A percentile compares a stretch with the other conserved stretches of the same genome.
Conservation (phyloP, 2,113 vertebrate genomes). For the Pedetes capensis region DNA sequence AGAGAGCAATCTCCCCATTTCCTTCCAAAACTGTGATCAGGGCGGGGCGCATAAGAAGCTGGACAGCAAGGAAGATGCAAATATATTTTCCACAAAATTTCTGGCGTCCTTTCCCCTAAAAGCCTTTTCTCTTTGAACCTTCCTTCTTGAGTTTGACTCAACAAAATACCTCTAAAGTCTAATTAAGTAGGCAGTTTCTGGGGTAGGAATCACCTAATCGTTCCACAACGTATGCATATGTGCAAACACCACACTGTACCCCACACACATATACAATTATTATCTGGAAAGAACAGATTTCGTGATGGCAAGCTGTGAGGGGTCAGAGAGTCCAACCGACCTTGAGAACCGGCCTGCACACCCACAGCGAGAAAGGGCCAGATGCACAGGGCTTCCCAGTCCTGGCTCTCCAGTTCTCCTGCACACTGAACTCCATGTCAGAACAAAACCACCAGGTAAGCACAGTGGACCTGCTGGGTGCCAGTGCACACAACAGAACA, state of each 20-base stretch:
- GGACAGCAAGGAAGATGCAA: background rate
- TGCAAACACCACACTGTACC: background rate
- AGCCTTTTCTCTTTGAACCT: background rate
- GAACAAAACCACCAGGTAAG: background rate
- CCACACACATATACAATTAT: background rate
- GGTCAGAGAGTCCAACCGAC: background rate
- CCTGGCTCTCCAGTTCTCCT: background rate
- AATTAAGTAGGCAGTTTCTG: background rate
- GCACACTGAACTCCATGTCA: background rate
- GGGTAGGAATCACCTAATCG: background rate
- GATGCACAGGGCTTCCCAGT: rapidly evolving
- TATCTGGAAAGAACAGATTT: background rate
- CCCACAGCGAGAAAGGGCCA: rapidly evolving
- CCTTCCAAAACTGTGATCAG: background rate
- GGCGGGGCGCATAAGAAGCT: rapidly evolving
- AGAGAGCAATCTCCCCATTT: background rate
- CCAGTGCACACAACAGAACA: no score
- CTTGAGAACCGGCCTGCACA: no score
- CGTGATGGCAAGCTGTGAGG: background rate
- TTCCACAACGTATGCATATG: no score
- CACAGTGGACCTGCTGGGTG: no score
- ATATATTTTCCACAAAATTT: no score
- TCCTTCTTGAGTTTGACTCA: background rate
- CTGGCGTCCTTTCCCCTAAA: background rate
- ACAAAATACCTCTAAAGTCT: background rate